These are phyloP conservation scores for Hirtodrosophila alboralis DNA, from an alignment of 2,888 invertebrate species.

Conservation along the genomic window DNA sequence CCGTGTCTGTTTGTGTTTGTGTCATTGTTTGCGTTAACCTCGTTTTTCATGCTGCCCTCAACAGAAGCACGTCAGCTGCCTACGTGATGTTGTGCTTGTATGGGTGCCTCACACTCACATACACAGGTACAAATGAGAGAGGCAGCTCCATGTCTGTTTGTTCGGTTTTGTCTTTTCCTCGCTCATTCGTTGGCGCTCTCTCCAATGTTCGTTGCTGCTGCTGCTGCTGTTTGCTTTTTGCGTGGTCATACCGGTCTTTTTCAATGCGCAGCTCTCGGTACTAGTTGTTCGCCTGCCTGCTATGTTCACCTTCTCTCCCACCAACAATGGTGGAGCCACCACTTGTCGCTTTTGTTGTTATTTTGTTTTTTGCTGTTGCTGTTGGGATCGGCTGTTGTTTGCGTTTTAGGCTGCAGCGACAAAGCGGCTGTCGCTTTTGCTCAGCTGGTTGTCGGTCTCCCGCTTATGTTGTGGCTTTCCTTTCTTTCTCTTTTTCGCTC, in stretches of 20 bases:
- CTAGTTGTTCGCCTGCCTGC: not conserved
- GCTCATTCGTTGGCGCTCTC: conserved; percentile 39
- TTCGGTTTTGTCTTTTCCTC: conserved; percentile 36
- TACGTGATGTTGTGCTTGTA: conserved; percentile 72
- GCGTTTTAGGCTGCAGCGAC: conserved; percentile 57
- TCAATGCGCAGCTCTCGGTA: conserved; percentile 32
- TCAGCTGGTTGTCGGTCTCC: conserved; percentile 55
- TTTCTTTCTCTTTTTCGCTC: conserved; percentile 20
- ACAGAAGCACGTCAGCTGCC: conserved; percentile 60
- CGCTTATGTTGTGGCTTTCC: conserved; percentile 44
- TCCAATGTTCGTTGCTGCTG: conserved; percentile 17
- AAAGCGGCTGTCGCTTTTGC: conserved; percentile 52
- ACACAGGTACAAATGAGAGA: conserved; percentile 26
- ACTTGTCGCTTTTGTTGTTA: conserved; percentile 76
- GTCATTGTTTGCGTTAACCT: conserved; percentile 55
- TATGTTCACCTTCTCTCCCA: conserved; percentile 5
- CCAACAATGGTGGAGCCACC: conserved; percentile 46
- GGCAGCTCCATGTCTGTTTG: conserved; percentile 27
- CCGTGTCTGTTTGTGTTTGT: conserved; percentile 10
- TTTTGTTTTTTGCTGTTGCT: conserved; percentile 52
- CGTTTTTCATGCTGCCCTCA: conserved; percentile 56
- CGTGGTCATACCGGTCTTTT: conserved; percentile 80
- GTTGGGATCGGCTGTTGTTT: conserved; percentile 24
- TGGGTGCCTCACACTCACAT: conserved; percentile 31
- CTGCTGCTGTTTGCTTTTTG: conserved; percentile 44